These are phyloP conservation scores for Drosophila repleta DNA, from an alignment of 1,140 invertebrate species.

Conservation along the genomic window DNA sequence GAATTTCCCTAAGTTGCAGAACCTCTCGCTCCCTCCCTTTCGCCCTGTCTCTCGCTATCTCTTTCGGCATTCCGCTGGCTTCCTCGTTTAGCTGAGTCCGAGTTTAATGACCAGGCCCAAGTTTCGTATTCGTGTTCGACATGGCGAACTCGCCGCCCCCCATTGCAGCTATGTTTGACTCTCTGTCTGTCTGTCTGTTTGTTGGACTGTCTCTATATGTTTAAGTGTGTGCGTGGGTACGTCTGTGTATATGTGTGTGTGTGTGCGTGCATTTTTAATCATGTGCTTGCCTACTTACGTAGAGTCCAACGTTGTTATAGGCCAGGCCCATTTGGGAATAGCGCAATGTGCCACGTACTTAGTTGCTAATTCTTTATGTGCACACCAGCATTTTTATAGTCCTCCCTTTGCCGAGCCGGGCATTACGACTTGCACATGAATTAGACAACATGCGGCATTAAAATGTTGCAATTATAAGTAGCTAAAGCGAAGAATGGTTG, in stretches of 20 bases:
- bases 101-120: constrained; percentile 51
- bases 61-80: constrained; percentile 21
- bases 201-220: constrained; percentile 4
- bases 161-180: constrained; percentile 28
- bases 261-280: constrained; percentile 73
- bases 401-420: constrained; percentile 2
- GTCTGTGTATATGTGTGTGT: constrained; percentile 14
- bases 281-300: constrained; percentile 76
- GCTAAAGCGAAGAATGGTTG: background rate
- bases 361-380: constrained; percentile 77
- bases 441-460: constrained; percentile 9
- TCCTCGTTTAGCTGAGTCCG: constrained; percentile 29
- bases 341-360: constrained; percentile 75
- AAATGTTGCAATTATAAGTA: constrained; percentile 2
- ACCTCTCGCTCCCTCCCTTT: background rate
- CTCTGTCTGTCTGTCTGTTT: constrained; percentile 8
- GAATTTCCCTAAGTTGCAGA: constrained; percentile 15
- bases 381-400: constrained; percentile 63
- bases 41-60: background rate
- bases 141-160: constrained; percentile 10
- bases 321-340: constrained; percentile 71
- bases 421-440: constrained; percentile 11
- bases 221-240: background rate
- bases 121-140: constrained; percentile 39
- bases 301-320: constrained; percentile 62